These are phyloP conservation scores for Scylla paramamosain DNA, from an alignment of 1,140 invertebrate genomes.

Conservation along the genomic window DNA sequence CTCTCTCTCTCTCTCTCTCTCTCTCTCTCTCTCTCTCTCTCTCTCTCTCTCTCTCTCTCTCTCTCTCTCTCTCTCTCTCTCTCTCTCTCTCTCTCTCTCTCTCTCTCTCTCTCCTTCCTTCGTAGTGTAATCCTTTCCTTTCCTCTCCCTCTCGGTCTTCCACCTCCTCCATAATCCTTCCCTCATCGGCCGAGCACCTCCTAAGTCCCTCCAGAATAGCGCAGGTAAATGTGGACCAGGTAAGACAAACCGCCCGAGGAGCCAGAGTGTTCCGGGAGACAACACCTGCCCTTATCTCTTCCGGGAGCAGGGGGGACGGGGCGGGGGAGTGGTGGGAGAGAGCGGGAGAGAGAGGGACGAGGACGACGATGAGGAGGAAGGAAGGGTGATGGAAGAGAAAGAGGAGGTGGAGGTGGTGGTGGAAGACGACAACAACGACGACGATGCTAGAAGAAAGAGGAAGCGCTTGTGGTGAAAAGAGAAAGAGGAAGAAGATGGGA, in stretches of 20 bases:
- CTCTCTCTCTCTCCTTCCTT: background rate
- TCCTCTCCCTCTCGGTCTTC: background rate
- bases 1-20: conserved; percentile 20
- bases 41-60: conserved; percentile 1
- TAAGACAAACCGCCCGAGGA: conserved; percentile 11
- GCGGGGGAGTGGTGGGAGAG: no score
- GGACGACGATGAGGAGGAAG: background rate
- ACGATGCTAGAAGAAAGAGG: background rate
- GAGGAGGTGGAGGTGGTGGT: background rate
- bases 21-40: background rate
- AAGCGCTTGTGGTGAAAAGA: background rate
- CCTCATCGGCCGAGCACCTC: conserved; percentile 7
- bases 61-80: conserved; percentile 11
- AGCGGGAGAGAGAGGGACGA: no score
- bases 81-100: conserved; percentile 20
- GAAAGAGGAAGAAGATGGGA: background rate
- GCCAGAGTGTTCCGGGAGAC: background rate
- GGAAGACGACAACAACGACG: background rate
- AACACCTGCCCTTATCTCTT: conserved; percentile 21
- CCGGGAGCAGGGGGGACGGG: background rate
- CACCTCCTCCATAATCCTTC: conserved; percentile 4
- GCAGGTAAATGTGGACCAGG: conserved; percentile 1
- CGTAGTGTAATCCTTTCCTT: background rate
- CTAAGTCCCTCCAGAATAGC: conserved; percentile 20
- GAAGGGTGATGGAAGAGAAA: background rate